Evolutionary conservation across 2,113 vertebrate species (phyloP).

Genomic region (Leptodactylus fuscus): DNA sequence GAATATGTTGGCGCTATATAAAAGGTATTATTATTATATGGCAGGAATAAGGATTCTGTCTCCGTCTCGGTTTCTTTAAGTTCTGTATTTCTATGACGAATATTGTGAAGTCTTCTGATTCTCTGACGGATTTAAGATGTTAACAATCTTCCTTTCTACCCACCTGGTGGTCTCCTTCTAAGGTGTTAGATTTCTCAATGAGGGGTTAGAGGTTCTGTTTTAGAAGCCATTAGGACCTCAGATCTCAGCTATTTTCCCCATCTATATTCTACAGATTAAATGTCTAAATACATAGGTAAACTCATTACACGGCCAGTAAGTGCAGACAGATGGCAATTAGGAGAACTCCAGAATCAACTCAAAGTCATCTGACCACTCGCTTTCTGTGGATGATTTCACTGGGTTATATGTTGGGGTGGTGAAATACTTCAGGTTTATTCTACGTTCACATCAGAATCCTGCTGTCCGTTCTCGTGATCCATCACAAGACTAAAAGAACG

Average conservation of each 20-base stretch:
- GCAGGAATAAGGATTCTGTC: too few relatives aligned
- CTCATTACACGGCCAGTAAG: conserved; percentile 33
- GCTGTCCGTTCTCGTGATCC: too few relatives aligned
- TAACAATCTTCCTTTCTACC: neutral
- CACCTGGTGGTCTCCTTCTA: conserved; percentile 26
- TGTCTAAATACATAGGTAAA: conserved; percentile 49
- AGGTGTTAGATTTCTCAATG: conserved; percentile 16
- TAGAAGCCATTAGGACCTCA: conserved; percentile 30
- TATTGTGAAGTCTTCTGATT: neutral
- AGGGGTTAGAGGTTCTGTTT: conserved; percentile 46
- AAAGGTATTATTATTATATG: too few relatives aligned
- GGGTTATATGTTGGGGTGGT: too few relatives aligned
- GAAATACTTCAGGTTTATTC: too few relatives aligned
- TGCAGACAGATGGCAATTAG: conserved; percentile 46
- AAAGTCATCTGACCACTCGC: neutral
- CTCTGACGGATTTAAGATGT: neutral
- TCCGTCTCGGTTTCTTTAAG: too few relatives aligned
- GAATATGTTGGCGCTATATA: too few relatives aligned
- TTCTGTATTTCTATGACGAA: too few relatives aligned
- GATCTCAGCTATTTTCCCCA: conserved; percentile 21
- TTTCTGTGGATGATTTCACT: neutral
- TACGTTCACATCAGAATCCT: too few relatives aligned
- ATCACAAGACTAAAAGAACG: too few relatives aligned
- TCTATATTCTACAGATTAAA: conserved; percentile 13
- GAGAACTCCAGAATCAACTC: neutral